phyloP scores from a whole-genome alignment of 2,113 vertebrate genomes.

The Hymenochirus boettgeri region DNA sequence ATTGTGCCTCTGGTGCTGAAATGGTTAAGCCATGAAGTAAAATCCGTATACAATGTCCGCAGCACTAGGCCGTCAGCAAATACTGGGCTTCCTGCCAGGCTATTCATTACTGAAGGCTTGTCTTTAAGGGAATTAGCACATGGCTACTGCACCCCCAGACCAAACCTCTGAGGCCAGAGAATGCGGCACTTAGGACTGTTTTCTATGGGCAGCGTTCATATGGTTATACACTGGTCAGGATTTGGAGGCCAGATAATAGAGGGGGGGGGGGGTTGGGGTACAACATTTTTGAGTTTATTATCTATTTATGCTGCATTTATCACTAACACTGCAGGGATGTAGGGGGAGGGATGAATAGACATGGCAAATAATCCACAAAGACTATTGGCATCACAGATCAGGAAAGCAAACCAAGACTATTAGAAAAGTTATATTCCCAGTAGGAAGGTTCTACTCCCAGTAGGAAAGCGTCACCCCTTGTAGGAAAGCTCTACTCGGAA shows the following conservation, averaged over 20 bases:
- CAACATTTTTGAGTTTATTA: too few species aligned
- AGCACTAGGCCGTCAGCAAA: conserved; percentile 16
- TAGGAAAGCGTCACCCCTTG: too few species aligned
- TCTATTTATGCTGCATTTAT: too few species aligned
- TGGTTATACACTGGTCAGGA: neutral
- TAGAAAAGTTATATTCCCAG: too few species aligned
- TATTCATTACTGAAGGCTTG: neutral
- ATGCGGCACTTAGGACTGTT: neutral
- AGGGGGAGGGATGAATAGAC: too few species aligned
- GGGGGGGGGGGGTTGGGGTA: too few species aligned
- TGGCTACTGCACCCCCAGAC: neutral
- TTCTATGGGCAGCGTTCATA: neutral
- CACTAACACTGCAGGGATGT: too few species aligned
- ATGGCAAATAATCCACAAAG: too few species aligned
- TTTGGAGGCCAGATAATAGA: neutral
- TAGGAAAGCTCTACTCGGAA: too few species aligned
- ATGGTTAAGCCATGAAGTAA: neutral
- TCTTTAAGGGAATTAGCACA: conserved; percentile 2
- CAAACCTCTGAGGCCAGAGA: neutral
- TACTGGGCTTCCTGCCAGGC: rapidly evolving
- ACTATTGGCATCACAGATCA: too few species aligned
- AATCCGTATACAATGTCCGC: neutral
- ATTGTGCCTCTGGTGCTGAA: neutral
- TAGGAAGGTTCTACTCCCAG: too few species aligned
- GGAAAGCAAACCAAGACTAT: too few species aligned